A percentile compares a stretch with the other conserved stretches of the same genome.
phyloP scores from a whole-genome alignment of 2,797 vertebrate genomes.

The Gadopsis bispinosus region DNA sequence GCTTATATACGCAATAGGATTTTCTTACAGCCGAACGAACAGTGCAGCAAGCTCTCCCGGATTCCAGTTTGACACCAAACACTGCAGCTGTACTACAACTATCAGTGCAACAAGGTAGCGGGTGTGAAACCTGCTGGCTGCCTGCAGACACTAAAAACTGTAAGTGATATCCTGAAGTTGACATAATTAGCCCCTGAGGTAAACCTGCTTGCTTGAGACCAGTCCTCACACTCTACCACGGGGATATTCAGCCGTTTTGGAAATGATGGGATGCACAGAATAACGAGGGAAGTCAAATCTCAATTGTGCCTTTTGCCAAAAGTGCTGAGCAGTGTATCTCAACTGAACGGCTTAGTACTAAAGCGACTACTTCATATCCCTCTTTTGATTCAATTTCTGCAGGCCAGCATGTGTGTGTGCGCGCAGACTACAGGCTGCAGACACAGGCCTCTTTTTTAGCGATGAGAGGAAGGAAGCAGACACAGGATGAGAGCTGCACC shows the following conservation, averaged over 20 bases:
- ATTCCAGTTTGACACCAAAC: neutral
- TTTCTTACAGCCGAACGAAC: conserved; percentile 3
- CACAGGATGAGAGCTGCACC: conserved; percentile 84
- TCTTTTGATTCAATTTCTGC: conserved; percentile 41
- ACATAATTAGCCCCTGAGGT: neutral
- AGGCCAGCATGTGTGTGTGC: conserved; percentile 22
- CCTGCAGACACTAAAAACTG: neutral
- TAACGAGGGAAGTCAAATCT: conserved; percentile 2
- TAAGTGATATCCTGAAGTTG: conserved; percentile 18
- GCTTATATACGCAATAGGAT: neutral
- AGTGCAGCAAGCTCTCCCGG: neutral
- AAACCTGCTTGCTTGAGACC: conserved; percentile 15
- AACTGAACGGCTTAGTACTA: conserved; percentile 41
- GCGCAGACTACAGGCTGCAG: conserved; percentile 20
- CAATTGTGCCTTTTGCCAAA: conserved; percentile 31
- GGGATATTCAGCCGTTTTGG: neutral
- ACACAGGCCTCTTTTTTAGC: conserved; percentile 67
- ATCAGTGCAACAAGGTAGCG: neutral
- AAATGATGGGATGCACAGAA: neutral
- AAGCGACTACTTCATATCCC: conserved; percentile 46
- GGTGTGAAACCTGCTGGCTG: neutral
- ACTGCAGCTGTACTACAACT: neutral
- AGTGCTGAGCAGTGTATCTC: conserved; percentile 62
- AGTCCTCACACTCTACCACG: neutral
- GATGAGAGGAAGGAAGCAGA: conserved; percentile 85